A percentile compares a stretch with the other conserved stretches of the same genome.
These are phyloP conservation scores for Actenoides hombroni DNA, from an alignment of 2,113 vertebrate species.

Conservation along the genomic window DNA sequence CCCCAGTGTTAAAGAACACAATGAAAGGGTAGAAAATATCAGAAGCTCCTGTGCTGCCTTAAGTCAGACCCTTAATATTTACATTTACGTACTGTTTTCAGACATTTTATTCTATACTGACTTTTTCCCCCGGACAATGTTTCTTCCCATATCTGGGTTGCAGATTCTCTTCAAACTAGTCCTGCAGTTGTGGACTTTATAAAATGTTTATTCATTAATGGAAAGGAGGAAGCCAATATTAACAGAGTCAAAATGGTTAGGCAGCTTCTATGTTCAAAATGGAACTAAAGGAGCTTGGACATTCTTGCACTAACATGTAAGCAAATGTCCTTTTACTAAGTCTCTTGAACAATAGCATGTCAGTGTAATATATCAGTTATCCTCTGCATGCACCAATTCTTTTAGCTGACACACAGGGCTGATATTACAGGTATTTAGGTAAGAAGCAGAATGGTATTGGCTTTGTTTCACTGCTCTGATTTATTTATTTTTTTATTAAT, in stretches of 20 bases:
- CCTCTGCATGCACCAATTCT: not conserved
- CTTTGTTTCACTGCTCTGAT: not conserved
- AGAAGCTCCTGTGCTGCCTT: not conserved
- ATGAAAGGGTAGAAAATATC: not conserved
- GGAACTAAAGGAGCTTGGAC: not conserved
- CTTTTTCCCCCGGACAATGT: not conserved
- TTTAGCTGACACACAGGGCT: not conserved
- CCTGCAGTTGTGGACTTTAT: not conserved
- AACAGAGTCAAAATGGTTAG: not conserved
- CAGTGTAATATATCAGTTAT: not conserved
- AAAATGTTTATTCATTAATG: not conserved
- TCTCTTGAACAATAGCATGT: not conserved
- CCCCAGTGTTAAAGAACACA: not conserved
- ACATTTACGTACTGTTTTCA: not conserved
- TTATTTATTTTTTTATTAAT: not conserved
- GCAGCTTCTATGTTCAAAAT: not conserved
- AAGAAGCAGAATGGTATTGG: not conserved
- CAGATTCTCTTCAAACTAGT: not conserved
- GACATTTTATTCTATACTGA: not conserved
- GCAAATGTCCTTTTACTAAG: not conserved
- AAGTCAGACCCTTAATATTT: not conserved
- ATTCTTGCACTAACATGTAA: fast-evolving
- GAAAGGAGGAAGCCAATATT: not conserved
- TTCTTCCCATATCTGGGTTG: not conserved
- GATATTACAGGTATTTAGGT: not conserved